Evolutionary conservation across 2,797 vertebrate genomes (phyloP).

Genomic region (Parotocinclus haroldoi): DNA sequence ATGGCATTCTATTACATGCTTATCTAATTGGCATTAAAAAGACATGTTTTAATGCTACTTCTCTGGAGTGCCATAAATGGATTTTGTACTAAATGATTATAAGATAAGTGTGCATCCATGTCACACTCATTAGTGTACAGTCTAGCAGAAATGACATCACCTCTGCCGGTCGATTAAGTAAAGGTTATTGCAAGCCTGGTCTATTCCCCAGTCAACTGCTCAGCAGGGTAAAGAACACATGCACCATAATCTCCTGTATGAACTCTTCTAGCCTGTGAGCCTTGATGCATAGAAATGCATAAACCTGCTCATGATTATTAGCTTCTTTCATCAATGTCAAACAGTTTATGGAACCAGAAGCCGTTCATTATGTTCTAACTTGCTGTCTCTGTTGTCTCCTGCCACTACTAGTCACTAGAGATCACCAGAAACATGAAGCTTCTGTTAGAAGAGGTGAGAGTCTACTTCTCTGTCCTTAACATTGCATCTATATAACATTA

Average conservation of each 20-base stretch:
- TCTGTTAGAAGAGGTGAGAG: constrained; percentile 74
- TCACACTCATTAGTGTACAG: constrained; percentile 17
- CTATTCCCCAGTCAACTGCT: constrained; percentile 36
- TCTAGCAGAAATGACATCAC: constrained; percentile 42
- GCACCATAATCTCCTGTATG: constrained; percentile 11
- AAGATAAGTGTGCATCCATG: constrained; percentile 8
- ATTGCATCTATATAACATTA: neutral
- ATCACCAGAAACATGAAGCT: constrained; percentile 75
- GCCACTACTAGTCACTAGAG: constrained; percentile 70
- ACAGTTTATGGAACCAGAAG: neutral
- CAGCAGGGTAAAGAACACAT: constrained; percentile 26
- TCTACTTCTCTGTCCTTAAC: constrained; percentile 1
- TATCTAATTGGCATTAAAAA: too few species aligned
- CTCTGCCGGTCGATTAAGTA: constrained; percentile 27
- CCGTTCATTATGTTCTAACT: neutral
- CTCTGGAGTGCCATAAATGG: neutral
- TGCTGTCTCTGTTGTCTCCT: neutral
- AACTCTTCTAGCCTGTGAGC: neutral
- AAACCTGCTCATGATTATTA: neutral
- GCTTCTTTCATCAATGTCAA: neutral
- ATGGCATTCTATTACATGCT: too few species aligned
- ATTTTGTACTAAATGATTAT: constrained; percentile 5
- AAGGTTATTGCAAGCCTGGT: constrained; percentile 51
- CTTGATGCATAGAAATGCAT: constrained; percentile 5
- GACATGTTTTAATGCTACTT: too few species aligned